phyloP scores from a whole-genome alignment of 2,888 invertebrate genomes.

The Drosophila merina region DNA sequence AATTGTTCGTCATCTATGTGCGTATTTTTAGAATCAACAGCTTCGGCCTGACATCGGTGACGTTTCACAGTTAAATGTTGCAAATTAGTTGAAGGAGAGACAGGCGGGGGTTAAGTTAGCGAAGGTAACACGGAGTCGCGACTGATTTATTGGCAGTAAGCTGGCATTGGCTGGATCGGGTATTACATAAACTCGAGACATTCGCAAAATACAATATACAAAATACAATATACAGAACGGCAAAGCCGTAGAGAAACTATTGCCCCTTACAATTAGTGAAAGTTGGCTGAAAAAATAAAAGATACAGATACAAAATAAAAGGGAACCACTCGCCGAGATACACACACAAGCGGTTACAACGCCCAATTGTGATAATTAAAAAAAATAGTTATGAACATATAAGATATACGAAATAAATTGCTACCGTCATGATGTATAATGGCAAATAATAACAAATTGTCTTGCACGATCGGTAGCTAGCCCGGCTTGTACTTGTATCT shows the following conservation, averaged over 20 bases:
- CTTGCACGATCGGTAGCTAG: constrained; percentile 52
- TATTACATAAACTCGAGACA: constrained; percentile 27
- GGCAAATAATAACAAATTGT: constrained; percentile 75
- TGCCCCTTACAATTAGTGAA: constrained; percentile 28
- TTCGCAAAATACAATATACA: background rate
- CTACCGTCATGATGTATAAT: constrained; percentile 74
- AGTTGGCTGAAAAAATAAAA: constrained; percentile 9
- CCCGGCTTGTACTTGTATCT: constrained; percentile 9
- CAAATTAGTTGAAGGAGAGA: constrained; percentile 42
- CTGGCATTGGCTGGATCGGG: constrained; percentile 42
- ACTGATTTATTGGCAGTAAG: constrained; percentile 36
- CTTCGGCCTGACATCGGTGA: constrained; percentile 11
- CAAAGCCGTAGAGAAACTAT: constrained; percentile 9
- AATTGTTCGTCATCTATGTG: constrained; percentile 56
- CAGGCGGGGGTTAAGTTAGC: constrained; percentile 16
- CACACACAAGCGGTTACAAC: constrained; percentile 44
- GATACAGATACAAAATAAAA: constrained; percentile 6
- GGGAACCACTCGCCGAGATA: constrained; percentile 26
- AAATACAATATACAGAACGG: constrained; percentile 11
- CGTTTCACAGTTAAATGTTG: constrained; percentile 70
- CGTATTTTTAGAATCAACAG: constrained; percentile 60
- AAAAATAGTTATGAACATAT: constrained; percentile 36
- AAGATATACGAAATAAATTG: constrained; percentile 43
- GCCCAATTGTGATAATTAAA: constrained; percentile 65
- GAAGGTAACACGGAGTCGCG: constrained; percentile 47